Evolutionary conservation across 2,888 invertebrate species (phyloP).

Genomic region (Zootermopsis nevadensis): DNA sequence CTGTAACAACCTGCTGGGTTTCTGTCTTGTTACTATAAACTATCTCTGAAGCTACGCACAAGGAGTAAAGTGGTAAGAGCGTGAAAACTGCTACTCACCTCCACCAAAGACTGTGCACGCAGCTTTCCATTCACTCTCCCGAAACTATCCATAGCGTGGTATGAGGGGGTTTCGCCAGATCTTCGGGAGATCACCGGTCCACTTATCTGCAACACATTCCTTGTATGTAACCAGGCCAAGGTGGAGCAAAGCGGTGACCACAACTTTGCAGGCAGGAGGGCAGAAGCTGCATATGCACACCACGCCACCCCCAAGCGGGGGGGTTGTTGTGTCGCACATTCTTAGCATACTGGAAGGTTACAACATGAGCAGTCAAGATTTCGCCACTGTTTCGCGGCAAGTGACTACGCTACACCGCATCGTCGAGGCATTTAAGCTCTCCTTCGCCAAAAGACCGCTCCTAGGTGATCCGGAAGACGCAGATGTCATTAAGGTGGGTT

Average conservation of each 20-base stretch:
- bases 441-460: conserved; percentile 84
- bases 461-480: conserved; percentile 80
- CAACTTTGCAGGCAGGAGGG: background rate
- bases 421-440: conserved; percentile 91
- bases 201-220: background rate
- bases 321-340: conserved; percentile 8
- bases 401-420: conserved; percentile 79
- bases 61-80: too few species aligned
- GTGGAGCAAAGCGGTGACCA: conserved; percentile 10
- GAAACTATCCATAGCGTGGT: too few species aligned
- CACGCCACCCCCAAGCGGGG: conserved; percentile 25
- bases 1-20: too few species aligned
- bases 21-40: too few species aligned
- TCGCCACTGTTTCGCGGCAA: conserved; percentile 52
- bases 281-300: background rate
- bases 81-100: too few species aligned
- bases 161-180: too few species aligned
- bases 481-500: conserved; percentile 58
- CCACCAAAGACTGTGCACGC: too few species aligned
- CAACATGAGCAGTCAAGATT: conserved; percentile 13
- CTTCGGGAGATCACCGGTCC: background rate
- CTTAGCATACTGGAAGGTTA: conserved; percentile 32
- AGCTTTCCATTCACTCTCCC: too few species aligned
- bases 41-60: too few species aligned
- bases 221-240: background rate